A percentile compares a stretch with the other conserved stretches of the same genome.
These are phyloP conservation scores for Xenopus borealis DNA, from an alignment of 2,113 vertebrate species.

Conservation along the genomic window DNA sequence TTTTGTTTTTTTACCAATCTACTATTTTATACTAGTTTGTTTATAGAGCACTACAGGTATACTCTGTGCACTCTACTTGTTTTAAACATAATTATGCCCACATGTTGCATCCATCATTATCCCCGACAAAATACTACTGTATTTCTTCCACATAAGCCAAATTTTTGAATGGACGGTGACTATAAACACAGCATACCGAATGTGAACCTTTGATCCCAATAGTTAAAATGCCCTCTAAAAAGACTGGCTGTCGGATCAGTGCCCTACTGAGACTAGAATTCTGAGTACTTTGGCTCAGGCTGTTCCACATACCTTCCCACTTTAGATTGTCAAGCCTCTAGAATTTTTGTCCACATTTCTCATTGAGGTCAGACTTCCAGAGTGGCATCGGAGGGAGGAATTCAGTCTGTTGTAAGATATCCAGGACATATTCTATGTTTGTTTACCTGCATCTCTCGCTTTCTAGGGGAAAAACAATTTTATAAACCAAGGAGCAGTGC, in stretches of 20 bases:
- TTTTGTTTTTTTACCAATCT: too few relatives aligned
- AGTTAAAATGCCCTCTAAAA: not conserved
- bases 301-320: not conserved
- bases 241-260: not conserved
- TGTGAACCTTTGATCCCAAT: not conserved
- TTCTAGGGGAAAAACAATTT: too few relatives aligned
- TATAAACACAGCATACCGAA: too few relatives aligned
- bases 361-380: not conserved
- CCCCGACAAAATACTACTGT: too few relatives aligned
- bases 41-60: too few relatives aligned
- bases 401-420: not conserved
- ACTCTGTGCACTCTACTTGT: too few relatives aligned
- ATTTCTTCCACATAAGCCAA: too few relatives aligned
- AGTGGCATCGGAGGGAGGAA: not conserved
- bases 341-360: not conserved
- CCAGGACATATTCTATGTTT: not conserved
- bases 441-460: slow-evolving; percentile 4
- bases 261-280: slow-evolving; percentile 1
- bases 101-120: too few relatives aligned
- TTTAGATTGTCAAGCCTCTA: not conserved
- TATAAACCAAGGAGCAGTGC: too few relatives aligned
- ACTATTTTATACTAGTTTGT: too few relatives aligned
- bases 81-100: too few relatives aligned
- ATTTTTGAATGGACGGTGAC: too few relatives aligned
- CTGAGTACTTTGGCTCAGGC: not conserved